Conservation (phyloP, 2,888 invertebrate genomes). For the Lissonota sp. region DNA sequence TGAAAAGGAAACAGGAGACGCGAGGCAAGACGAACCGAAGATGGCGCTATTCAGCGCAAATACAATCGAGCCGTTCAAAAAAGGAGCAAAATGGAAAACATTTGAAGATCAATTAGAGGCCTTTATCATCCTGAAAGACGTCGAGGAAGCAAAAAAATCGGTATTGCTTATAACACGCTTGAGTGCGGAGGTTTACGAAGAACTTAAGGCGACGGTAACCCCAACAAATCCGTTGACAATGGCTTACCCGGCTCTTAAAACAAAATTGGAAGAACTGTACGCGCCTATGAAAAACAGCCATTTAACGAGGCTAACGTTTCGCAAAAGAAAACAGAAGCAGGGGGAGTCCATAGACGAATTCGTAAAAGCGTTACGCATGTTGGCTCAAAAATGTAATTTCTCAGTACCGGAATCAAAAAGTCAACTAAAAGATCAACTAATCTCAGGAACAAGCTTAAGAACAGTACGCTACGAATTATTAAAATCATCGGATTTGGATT, state of each 20-base stretch:
- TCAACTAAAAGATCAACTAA: constrained; percentile 43
- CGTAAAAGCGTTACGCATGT: constrained; percentile 17
- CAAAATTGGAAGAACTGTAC: constrained; percentile 24
- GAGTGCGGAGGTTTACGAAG: constrained; percentile 28
- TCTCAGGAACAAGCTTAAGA: constrained; percentile 26
- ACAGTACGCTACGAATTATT: constrained; percentile 43
- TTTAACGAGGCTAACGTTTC: constrained; percentile 16
- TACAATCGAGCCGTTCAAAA: constrained; percentile 6
- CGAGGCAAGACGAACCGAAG: neutral
- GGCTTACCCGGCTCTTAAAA: constrained; percentile 5
- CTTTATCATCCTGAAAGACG: constrained; percentile 37
- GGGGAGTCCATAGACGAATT: no score
- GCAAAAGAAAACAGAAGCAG: constrained; percentile 22
- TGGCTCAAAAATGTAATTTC: constrained; percentile 43
- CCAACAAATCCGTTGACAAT: constrained; percentile 8
- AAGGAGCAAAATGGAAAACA: constrained; percentile 47
- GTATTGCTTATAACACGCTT: constrained; percentile 24
- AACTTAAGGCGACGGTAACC: neutral
- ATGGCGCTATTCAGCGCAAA: neutral
- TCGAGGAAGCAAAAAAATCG: constrained; percentile 11
- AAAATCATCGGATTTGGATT: constrained; percentile 23
- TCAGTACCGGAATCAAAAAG: constrained; percentile 19
- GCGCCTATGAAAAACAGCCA: constrained; percentile 15
- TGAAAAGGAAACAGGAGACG: neutral
- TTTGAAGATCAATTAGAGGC: constrained; percentile 43